phyloP scores from a whole-genome alignment of 2,888 invertebrate species.

The Thereva nobilitata region DNA sequence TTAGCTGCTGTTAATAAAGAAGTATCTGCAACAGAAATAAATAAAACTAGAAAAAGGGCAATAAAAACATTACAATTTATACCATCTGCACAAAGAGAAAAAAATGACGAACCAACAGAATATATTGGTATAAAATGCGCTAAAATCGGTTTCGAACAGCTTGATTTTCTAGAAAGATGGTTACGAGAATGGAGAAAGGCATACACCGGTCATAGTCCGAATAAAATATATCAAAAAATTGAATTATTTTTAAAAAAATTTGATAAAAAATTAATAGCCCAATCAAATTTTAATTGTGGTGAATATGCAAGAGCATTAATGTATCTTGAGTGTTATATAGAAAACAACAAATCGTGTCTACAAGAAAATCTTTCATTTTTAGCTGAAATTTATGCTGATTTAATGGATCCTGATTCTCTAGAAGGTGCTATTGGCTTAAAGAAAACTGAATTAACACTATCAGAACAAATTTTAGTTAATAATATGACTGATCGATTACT shows the following conservation, averaged over 20 bases:
- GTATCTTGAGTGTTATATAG: constrained; percentile 75
- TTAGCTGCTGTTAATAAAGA: constrained; percentile 41
- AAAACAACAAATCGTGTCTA: constrained; percentile 60
- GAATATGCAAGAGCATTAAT: constrained; percentile 76
- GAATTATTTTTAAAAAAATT: constrained; percentile 59
- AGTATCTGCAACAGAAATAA: constrained; percentile 19
- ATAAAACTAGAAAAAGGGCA: constrained; percentile 31
- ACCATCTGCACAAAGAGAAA: constrained; percentile 46
- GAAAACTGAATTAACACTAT: constrained; percentile 74
- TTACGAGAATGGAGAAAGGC: constrained; percentile 62
- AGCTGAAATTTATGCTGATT: constrained; percentile 80
- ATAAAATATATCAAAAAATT: constrained; percentile 46
- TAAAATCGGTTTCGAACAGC: constrained; percentile 70
- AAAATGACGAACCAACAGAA: constrained; percentile 46
- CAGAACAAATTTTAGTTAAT: constrained; percentile 82
- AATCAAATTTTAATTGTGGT: constrained; percentile 74
- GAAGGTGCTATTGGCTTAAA: constrained; percentile 78
- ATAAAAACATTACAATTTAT: constrained; percentile 37
- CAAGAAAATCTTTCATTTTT: constrained; percentile 68
- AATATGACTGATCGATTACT: constrained; percentile 80
- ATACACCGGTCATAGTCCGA: constrained; percentile 31
- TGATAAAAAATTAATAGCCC: constrained; percentile 70
- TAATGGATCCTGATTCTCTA: constrained; percentile 91
- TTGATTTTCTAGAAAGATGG: constrained; percentile 80
- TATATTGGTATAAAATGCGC: constrained; percentile 64